Evolutionary conservation across 2,888 invertebrate species (phyloP), one percentile per base, ranked within the genome.

Genomic region (Apodemia mormo): DNA sequence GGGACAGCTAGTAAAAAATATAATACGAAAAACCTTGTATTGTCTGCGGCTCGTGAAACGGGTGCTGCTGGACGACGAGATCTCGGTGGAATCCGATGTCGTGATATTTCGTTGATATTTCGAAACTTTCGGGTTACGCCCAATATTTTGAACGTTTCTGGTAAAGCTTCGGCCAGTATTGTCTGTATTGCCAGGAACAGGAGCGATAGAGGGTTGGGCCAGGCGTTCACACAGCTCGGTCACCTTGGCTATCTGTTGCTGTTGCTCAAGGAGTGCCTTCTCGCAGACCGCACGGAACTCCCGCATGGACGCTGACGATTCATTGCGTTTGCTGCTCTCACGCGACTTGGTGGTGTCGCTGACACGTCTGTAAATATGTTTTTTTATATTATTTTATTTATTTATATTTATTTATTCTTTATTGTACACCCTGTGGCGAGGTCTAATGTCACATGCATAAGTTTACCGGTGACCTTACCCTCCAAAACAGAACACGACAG

Each of bases 201-300:
- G n/a, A 2, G 68, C 67, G 9, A 67, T 43, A 33, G 22, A 22
- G 22, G 78, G 79, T 75, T 82, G 83, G 1, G 83, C 81, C 33
- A 90, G 81, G 7, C 80, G 81, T 79, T 88, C 87, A 79, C 90
- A 91, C 43, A 91, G 79, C 74, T 82, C 80, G 1, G 89, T 82
- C 5, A 91, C 88, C 64, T 85, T 85, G 1, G 87, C 81, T 54
- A 90, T 85, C 66, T 78, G 80, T 65, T 77, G 77, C 73, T 90
- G 89, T 73, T 90, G 91, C 67, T 88, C 87, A 3, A 81, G 81
- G 37, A 91, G 76, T 33, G 89, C 83, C 10, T 83, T 82, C 77
- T 86, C 85, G 79, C 88, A 89, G 2, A 81, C 79, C 2, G 79
- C 76, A 37, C 85, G 82, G 79, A 89, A 89, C 2, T 84, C 84